Evolutionary conservation across 2,888 invertebrate genomes (phyloP).

Genomic region (Glyphotaelius pellucidus): DNA sequence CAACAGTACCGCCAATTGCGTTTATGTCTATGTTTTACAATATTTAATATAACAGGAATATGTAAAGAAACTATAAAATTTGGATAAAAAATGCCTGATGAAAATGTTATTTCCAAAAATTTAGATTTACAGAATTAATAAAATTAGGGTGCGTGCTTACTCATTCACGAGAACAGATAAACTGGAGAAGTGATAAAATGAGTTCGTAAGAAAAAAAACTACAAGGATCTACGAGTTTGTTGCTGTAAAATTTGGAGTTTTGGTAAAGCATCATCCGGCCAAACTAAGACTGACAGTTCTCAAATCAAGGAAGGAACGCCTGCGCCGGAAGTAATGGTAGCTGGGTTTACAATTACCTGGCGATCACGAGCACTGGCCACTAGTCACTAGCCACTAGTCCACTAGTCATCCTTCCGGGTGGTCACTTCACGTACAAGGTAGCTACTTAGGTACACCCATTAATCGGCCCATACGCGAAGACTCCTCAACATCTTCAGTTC

Average conservation of each 20-base stretch:
- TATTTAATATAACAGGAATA: too few relatives aligned
- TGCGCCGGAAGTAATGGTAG: conserved; percentile 17
- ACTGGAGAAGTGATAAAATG: too few relatives aligned
- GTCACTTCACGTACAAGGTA: neutral
- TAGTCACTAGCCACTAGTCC: too few relatives aligned
- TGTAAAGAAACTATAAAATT: too few relatives aligned
- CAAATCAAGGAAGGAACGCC: neutral
- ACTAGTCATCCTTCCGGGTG: conserved; percentile 11
- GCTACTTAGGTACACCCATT: neutral
- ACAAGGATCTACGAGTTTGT: too few relatives aligned
- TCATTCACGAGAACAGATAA: neutral
- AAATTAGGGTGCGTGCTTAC: neutral
- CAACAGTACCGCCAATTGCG: too few relatives aligned
- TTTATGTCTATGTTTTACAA: too few relatives aligned
- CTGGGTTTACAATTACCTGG: conserved; percentile 6
- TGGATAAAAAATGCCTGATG: neutral
- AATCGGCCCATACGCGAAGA: neutral
- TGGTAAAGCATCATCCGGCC: neutral
- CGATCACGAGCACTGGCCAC: neutral
- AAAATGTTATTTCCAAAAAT: neutral
- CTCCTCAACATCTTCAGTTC: neutral
- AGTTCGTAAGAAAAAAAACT: too few relatives aligned
- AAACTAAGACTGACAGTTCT: too few relatives aligned
- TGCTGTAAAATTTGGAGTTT: neutral
- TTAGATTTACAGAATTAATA: neutral